Evolutionary conservation across 1,140 invertebrate genomes (phyloP).

Genomic region (Tribolium castaneum): DNA sequence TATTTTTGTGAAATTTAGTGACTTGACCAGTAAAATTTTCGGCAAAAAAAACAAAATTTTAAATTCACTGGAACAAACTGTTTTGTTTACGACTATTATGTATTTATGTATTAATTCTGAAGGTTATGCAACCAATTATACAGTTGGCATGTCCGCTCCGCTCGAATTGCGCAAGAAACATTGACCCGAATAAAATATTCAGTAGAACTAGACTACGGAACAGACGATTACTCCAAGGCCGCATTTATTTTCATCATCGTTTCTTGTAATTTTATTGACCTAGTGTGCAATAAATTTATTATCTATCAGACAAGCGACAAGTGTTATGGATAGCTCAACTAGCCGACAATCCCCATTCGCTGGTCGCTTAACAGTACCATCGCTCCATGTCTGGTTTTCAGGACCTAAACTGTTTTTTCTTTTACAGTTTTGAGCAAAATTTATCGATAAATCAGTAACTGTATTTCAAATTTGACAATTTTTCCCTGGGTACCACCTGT

Average conservation of each 20-base stretch:
- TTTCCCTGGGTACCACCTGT: background rate
- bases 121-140: background rate
- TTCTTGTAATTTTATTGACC: background rate
- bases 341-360: background rate
- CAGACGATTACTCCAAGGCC: background rate
- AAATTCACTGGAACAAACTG: too few species aligned
- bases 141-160: background rate
- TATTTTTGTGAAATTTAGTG: too few species aligned
- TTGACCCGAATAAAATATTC: background rate
- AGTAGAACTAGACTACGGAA: background rate
- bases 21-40: too few species aligned
- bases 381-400: background rate
- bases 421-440: too few species aligned
- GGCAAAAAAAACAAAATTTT: too few species aligned
- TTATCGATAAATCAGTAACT: too few species aligned
- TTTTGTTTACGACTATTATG: too few species aligned
- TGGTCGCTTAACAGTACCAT: background rate
- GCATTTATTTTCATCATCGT: background rate
- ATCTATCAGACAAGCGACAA: background rate
- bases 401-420: too few species aligned
- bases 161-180: background rate
- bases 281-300: background rate
- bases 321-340: background rate
- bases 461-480: background rate
- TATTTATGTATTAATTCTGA: too few species aligned